These are phyloP conservation scores for Macrophya annulata DNA, from an alignment of 2,888 invertebrate species.

Conservation along the genomic window DNA sequence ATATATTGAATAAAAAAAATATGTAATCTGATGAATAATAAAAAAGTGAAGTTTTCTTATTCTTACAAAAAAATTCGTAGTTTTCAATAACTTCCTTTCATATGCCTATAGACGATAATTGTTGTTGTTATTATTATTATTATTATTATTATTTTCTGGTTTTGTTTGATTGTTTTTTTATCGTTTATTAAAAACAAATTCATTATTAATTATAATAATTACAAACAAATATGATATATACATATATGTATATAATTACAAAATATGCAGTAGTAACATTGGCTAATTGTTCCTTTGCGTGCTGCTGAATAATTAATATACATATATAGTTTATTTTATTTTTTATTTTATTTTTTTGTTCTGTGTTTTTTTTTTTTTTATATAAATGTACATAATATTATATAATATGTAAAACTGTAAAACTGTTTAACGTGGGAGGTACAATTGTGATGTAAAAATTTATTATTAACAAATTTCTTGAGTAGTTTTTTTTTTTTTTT, in stretches of 20 bases:
- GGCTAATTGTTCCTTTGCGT: conserved; percentile 10
- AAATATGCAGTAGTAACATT: conserved; percentile 23
- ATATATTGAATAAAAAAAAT: too few species aligned
- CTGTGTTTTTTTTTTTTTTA: not conserved
- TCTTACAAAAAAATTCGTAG: too few species aligned
- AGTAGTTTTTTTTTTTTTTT: not conserved
- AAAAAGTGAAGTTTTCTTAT: too few species aligned
- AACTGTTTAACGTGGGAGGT: conserved; percentile 15
- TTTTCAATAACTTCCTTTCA: too few species aligned
- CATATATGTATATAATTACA: conserved; percentile 2
- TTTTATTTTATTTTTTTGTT: not conserved
- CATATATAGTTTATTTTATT: not conserved
- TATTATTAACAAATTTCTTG: conserved; percentile 6
- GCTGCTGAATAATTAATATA: conserved; percentile 10
- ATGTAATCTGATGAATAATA: too few species aligned
- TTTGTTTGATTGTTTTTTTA: not conserved
- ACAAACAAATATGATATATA: conserved; percentile 1
- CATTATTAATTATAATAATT: conserved; percentile 1
- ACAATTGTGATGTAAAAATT: conserved; percentile 20
- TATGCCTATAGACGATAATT: too few species aligned
- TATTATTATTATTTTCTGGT: not conserved
- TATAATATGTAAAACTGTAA: conserved; percentile 3
- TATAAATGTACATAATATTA: conserved; percentile 3
- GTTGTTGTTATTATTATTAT: too few species aligned
- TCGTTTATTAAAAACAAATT: not conserved